Evolutionary conservation across 2,113 vertebrate species (phyloP), one percentile per base, ranked within the genome.

Genomic region (Equus przewalskii): DNA sequence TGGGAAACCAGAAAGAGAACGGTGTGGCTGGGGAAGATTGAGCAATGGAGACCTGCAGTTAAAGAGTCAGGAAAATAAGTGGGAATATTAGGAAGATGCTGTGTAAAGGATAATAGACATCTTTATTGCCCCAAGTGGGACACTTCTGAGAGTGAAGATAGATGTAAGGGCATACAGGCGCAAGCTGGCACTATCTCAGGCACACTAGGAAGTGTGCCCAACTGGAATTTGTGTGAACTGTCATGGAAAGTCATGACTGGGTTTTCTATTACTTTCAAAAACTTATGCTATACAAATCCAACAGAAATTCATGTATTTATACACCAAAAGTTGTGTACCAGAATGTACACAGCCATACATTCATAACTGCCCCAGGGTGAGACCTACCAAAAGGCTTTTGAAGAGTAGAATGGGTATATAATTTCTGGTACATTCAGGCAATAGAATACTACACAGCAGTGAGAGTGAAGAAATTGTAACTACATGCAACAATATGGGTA

Each of bases 321-420:
- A 82, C 10, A 26, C 16, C 28, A 28, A 86, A 83, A 83, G 36
- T 5, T 22, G 44, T 62, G 10, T 56, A 11, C 28, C 56, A 22
- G 64, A 79, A 75, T 7, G 41, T 13, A 30, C 64, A 56, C 0
- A 54, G n/a, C 2, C 7, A 5, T 0, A 7, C 28, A 0, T 79
- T 83, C 15, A 1, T 65, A 54, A 28, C 5, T 49, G 7, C 11
- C 58, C 33, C n/a, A 62, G 65, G 78, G 0, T 16, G 26, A 80
- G 51, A 72, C 19, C 65, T 58, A 30, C 65, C 44, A 54, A 22
- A 21, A 91, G 41, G 9, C 14, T 51, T 91, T 54, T 46, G 28
- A 65, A 24, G 18, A 58, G 0, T 2, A 58, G 7, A 86, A 13
- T 7, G 11, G 5, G 1, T 64, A 3, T 26, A 16, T 18, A 33